Percentiles rank a stretch among this genome's conserved stretches.
phyloP scores from a whole-genome alignment of 2,888 invertebrate genomes.

The Cosmia trapezina region DNA sequence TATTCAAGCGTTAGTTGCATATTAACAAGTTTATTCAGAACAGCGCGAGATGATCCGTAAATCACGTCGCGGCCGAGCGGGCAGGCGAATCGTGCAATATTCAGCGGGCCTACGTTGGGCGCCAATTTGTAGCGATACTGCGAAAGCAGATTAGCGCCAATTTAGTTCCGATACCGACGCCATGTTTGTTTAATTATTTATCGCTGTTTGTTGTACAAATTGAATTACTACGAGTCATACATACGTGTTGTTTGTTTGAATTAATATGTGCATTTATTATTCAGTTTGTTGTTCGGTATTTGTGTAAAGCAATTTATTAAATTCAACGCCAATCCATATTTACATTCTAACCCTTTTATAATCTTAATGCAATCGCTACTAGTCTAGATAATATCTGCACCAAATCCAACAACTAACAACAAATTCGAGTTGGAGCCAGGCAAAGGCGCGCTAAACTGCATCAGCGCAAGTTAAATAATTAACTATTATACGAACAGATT shows the following conservation, averaged over 20 bases:
- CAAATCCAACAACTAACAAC: constrained; percentile 25
- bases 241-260: constrained; percentile 48
- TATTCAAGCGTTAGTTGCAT: constrained; percentile 64
- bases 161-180: constrained; percentile 65
- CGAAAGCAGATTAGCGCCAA: constrained; percentile 71
- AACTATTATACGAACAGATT: constrained; percentile 64
- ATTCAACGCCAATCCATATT: constrained; percentile 17
- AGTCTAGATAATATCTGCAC: background rate
- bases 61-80: constrained; percentile 59
- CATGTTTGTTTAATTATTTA: constrained; percentile 67
- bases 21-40: constrained; percentile 67
- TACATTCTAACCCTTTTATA: constrained; percentile 10
- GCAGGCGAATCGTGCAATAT: constrained; percentile 67
- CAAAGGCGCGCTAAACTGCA: constrained; percentile 56
- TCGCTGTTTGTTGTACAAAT: constrained; percentile 63
- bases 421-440: constrained; percentile 16
- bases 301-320: constrained; percentile 23
- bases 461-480: constrained; percentile 63
- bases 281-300: constrained; percentile 25
- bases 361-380: background rate
- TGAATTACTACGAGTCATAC: constrained; percentile 57
- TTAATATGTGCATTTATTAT: constrained; percentile 50
- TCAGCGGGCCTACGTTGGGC: constrained; percentile 65
- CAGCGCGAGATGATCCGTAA: constrained; percentile 64
- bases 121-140: constrained; percentile 70